Evolutionary conservation across 2,797 vertebrate species (phyloP), one percentile per base, ranked within the genome.

Genomic region (Thalassophryne amazonica): DNA sequence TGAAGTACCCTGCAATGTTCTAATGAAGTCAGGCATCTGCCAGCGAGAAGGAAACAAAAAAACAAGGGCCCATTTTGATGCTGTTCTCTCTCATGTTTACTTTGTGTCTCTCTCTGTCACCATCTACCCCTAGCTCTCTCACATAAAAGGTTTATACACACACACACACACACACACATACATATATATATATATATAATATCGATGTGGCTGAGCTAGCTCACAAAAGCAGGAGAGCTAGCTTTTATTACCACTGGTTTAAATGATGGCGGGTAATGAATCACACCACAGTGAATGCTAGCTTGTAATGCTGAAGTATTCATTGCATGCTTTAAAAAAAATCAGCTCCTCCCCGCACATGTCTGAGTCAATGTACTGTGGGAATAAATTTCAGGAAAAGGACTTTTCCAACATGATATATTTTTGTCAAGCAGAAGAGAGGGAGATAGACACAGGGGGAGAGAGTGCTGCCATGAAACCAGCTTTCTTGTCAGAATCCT

Each of bases 21-120:
- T 64, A 50, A 77, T 72, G 54, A 76, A 49, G 64, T 57, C 52
- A 13, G 30, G 29, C 64, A 63, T 73, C 58, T 70, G 61, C 56
- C 67, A 60, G 42, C 63, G 45, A 65, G 45, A 48, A n/a, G n/a
- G n/a, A n/a, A n/a, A n/a, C n/a, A n/a, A n/a, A n/a, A n/a, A 42
- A 55, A 36, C 17, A 11, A 20, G 8, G 8, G 13, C 55, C 59
- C 72, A 34, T 55, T 59, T 58, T 63, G 57, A 64, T 60, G 47
- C 41, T 15, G 38, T 60, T 30, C 29, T 50, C 50, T 47, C 54
- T 48, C 19, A 31, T 30, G 47, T 31, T 24, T 22, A 51, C 47
- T 57, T 41, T 56, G 9, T 22, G 10, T 52, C 45, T 54, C 29
- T 11, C 29, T 50, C 17, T 20, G 16, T 25, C 31, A 41, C 45